Evolutionary conservation across 1,140 invertebrate species (phyloP).

Genomic region (Ceratosolen solmsi): DNA sequence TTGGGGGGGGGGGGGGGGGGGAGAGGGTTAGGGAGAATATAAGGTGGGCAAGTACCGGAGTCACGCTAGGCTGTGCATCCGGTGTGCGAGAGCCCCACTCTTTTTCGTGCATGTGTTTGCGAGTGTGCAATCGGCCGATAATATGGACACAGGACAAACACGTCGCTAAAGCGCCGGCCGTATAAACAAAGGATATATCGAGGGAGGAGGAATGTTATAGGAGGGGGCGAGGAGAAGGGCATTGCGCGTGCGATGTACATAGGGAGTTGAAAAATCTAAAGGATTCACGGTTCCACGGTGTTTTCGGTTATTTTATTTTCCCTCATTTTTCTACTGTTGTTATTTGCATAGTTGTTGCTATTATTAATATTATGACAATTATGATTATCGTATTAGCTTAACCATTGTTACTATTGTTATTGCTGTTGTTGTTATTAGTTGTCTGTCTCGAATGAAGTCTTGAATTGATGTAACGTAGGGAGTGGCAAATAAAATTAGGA

Average conservation of each 20-base stretch:
- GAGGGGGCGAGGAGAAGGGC: neutral
- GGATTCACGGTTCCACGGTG: neutral
- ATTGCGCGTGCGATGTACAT: neutral
- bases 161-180: neutral
- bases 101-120: neutral
- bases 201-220: neutral
- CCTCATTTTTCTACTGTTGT: neutral
- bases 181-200: neutral
- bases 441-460: too few relatives aligned
- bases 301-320: neutral
- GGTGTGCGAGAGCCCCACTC: constrained; percentile 53
- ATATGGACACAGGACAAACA: constrained; percentile 27
- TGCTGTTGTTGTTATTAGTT: too few relatives aligned
- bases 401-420: too few relatives aligned
- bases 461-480: too few relatives aligned
- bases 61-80: constrained; percentile 68
- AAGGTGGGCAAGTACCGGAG: constrained; percentile 62
- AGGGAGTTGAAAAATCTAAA: neutral
- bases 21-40: constrained; percentile 43
- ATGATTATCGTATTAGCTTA: too few relatives aligned
- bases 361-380: too few relatives aligned
- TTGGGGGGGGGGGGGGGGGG: constrained; percentile 41
- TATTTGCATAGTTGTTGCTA: too few relatives aligned
- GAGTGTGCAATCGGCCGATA: constrained; percentile 41
- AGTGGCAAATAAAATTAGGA: too few relatives aligned